These are phyloP conservation scores for Ciconia stormi DNA, from an alignment of 2,113 vertebrate species.

Conservation along the genomic window DNA sequence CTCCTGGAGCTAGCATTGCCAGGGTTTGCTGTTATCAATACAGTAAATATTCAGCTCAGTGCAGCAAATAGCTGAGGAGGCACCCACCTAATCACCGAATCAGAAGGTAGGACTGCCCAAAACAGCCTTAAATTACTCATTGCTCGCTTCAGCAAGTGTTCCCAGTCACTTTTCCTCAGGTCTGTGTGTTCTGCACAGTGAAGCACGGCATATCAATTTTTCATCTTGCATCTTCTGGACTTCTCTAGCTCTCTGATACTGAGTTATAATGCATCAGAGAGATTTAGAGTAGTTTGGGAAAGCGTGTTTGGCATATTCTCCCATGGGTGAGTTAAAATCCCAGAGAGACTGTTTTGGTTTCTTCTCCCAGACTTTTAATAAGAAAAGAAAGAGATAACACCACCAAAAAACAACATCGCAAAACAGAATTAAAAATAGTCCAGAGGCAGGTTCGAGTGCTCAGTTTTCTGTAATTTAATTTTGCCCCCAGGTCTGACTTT, in stretches of 20 bases:
- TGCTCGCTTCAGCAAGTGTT: constrained; percentile 37
- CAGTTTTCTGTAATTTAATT: constrained; percentile 32
- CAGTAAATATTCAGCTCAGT: constrained; percentile 37
- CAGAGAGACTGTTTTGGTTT: not conserved
- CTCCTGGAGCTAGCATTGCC: not conserved
- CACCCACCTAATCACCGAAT: constrained; percentile 19
- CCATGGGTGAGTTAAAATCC: constrained; percentile 7
- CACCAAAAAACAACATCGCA: not conserved
- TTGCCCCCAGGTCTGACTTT: not conserved
- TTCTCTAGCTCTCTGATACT: not conserved
- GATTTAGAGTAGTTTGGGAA: constrained; percentile 41
- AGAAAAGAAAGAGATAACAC: constrained; percentile 4
- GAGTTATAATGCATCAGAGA: constrained; percentile 38
- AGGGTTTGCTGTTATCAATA: not conserved
- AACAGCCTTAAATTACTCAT: constrained; percentile 42
- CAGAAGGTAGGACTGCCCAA: constrained; percentile 27
- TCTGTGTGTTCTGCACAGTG: constrained; percentile 43
- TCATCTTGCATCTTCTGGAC: constrained; percentile 45
- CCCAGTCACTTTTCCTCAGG: constrained; percentile 28
- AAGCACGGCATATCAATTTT: constrained; percentile 61
- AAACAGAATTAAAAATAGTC: constrained; percentile 22
- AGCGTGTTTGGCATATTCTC: constrained; percentile 9
- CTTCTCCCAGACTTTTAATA: constrained; percentile 6
- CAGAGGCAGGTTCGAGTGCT: not conserved
- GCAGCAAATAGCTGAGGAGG: constrained; percentile 1